Conservation (phyloP, 2,797 vertebrate genomes). For the Crocodylus rhombifer region DNA sequence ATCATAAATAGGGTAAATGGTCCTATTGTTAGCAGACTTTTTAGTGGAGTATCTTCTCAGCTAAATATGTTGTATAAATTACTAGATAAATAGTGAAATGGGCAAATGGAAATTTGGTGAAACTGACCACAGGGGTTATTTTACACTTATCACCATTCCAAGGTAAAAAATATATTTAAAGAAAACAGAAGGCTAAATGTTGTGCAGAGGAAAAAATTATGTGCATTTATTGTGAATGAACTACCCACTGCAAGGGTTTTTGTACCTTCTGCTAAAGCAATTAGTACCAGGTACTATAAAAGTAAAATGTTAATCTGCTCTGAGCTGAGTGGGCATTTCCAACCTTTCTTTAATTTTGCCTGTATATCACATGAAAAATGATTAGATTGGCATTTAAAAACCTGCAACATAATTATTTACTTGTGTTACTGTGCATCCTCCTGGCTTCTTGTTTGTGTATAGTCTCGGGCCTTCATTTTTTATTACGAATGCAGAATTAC, state of each 20-base stretch:
- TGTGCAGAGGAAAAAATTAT: not conserved
- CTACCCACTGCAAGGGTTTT: not conserved
- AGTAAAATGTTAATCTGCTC: not conserved
- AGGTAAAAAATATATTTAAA: not conserved
- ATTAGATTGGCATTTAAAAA: not conserved
- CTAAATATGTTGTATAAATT: not conserved
- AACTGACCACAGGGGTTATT: not conserved
- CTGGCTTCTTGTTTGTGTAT: not conserved
- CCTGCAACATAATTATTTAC: rapidly evolving
- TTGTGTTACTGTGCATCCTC: not conserved
- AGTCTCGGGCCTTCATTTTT: not conserved
- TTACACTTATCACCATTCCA: not conserved
- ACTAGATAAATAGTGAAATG: not conserved
- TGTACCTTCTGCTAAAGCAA: not conserved
- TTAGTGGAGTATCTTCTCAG: not conserved
- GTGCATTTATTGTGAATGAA: not conserved
- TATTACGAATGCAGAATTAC: not conserved
- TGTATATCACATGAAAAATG: not conserved
- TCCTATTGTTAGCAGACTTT: not conserved
- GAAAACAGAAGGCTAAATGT: not conserved
- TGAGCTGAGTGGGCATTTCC: not conserved
- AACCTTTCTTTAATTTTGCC: not conserved
- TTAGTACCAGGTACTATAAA: not conserved
- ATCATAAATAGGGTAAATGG: not conserved
- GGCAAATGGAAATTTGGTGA: not conserved